Evolutionary conservation across 2,888 invertebrate genomes (phyloP).

Genomic region (Diabrotica balteata): DNA sequence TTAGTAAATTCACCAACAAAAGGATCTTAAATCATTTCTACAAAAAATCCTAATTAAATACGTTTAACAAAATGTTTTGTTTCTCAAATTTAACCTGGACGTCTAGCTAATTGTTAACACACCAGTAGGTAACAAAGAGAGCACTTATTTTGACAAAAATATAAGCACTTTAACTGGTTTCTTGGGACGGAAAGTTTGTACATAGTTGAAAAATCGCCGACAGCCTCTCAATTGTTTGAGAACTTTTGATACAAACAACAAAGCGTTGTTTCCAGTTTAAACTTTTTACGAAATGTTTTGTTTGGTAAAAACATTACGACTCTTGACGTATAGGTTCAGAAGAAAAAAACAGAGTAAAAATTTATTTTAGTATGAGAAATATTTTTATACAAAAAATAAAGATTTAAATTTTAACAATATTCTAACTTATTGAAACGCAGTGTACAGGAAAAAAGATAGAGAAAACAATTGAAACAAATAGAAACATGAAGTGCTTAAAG

Average conservation of each 20-base stretch:
- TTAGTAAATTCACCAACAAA: too few species aligned
- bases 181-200: slow-evolving; percentile 5
- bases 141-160: slow-evolving; percentile 1
- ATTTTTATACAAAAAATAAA: background rate
- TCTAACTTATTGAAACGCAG: too few species aligned
- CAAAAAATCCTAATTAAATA: too few species aligned
- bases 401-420: too few species aligned
- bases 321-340: background rate
- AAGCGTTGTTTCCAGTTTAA: slow-evolving; percentile 6
- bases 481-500: too few species aligned
- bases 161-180: slow-evolving; percentile 7
- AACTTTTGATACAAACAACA: slow-evolving; percentile 16
- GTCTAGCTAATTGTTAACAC: background rate
- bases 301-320: background rate
- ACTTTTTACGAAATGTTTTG: slow-evolving; percentile 5
- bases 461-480: too few species aligned
- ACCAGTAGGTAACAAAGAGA: background rate
- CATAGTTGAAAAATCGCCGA: slow-evolving; percentile 15
- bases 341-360: too few species aligned
- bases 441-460: too few species aligned
- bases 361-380: background rate
- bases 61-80: too few species aligned
- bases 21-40: too few species aligned
- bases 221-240: slow-evolving; percentile 20
- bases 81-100: too few species aligned